Evolutionary conservation across 1,140 invertebrate species (phyloP).

Genomic region (Laodelphax striatellus): DNA sequence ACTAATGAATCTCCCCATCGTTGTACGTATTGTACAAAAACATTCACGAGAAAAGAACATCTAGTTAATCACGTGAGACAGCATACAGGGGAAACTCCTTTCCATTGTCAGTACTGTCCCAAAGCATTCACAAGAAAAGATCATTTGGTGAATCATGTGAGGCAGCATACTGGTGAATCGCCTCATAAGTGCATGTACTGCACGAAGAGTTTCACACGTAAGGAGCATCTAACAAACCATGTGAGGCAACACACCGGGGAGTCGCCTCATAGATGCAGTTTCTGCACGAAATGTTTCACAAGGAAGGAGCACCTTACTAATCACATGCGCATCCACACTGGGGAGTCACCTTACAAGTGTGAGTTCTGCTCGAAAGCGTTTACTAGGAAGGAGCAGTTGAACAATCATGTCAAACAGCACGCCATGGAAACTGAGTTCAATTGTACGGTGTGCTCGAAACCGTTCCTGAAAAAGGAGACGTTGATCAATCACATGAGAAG

Average conservation of each 20-base stretch:
- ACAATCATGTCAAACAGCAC: conserved; percentile 70
- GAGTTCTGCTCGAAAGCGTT: conserved; percentile 68
- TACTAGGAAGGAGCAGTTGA: conserved; percentile 66
- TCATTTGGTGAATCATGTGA: conserved; percentile 49
- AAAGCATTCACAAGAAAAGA: conserved; percentile 52
- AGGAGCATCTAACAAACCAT: conserved; percentile 68
- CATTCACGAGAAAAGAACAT: conserved; percentile 76
- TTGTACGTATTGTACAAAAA: conserved; percentile 55
- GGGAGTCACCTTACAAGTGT: conserved; percentile 68
- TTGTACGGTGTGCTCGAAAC: conserved; percentile 73
- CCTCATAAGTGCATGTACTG: conserved; percentile 48
- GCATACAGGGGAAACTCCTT: conserved; percentile 57
- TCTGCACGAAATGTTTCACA: conserved; percentile 74
- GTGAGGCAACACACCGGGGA: conserved; percentile 51
- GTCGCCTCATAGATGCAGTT: conserved; percentile 67
- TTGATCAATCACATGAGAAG: conserved; percentile 64
- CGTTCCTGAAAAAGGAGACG: conserved; percentile 73
- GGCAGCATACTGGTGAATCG: conserved; percentile 59
- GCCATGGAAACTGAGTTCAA: conserved; percentile 78
- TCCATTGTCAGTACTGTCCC: conserved; percentile 45
- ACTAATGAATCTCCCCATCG: conserved; percentile 31
- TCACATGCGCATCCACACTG: conserved; percentile 56
- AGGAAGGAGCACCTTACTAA: conserved; percentile 70
- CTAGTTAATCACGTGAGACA: conserved; percentile 69
- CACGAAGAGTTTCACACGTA: conserved; percentile 68